Base-by-base conservation (phyloP, 2,888 invertebrate species). In the Drosophila prolongata region DNA sequence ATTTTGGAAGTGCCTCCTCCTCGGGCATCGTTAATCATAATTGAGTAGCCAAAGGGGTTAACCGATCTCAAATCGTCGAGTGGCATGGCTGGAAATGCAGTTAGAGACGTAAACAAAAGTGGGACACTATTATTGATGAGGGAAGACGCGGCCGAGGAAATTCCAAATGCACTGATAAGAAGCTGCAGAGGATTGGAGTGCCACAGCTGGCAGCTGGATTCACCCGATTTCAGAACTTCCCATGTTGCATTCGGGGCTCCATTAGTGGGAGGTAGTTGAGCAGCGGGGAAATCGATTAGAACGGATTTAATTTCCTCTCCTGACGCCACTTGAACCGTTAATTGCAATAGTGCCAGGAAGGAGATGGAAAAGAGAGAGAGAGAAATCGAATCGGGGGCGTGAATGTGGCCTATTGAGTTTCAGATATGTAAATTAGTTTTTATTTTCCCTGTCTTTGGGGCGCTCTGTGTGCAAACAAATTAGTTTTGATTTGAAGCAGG, bases 11-110 rank as follows among this genome's bases (percentile, higher is more conserved):
- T 77, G 80, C 65, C 70, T 58, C 44, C 53, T 47, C 19, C 60
- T 14, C 30, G 13, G 27, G 73, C 76, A 71, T 83, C 82, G 85
- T 83, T 82, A 82, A 83, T 83, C 85, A 83, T 80, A 77, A 82
- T 80, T 82, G 76, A 79, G 72, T 57, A 54, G 54, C 60, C 54
- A 55, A 81, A 78, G 71, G 79, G 81, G 72, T 77, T 64, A 49
- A 35, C 52, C 52, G 60, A 77, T 74, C 34, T 47, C 34, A 8
- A 46, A 58, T 16, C 27, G 10, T 13, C 19, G 44, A 43, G 13
- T 42, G 34, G 9, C 37, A 1, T 50, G 0, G 40, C 34, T 30
- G 58, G 52, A 73, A 77, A 70, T 69, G 30, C 71, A 79, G 77
- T 78, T 69, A 74, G 61, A 71, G 52, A 61, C 38, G 27, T 49